A percentile compares a stretch with the other conserved stretches of the same genome.
Evolutionary conservation across 2,888 invertebrate species (phyloP).

Genomic region (Melipona beecheii): DNA sequence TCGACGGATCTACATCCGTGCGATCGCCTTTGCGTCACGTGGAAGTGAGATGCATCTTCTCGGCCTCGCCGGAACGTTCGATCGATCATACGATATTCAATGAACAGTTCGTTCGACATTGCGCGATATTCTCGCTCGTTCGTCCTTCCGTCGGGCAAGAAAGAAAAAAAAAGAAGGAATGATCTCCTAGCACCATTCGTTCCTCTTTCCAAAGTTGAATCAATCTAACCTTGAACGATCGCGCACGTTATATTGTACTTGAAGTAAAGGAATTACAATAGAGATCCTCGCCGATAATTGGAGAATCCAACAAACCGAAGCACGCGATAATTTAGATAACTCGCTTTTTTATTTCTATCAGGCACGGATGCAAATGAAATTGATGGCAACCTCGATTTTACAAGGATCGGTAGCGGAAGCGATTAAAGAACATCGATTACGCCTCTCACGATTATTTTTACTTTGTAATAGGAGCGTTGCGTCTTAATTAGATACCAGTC

Average conservation of each 20-base stretch:
- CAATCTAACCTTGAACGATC: not conserved
- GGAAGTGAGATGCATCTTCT: not conserved
- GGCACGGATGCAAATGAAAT: constrained; percentile 15
- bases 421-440: not conserved
- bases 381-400: not conserved
- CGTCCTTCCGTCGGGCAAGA: not conserved
- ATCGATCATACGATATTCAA: not conserved
- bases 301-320: not conserved
- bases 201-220: constrained; percentile 4
- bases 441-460: not conserved
- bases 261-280: not conserved
- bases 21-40: not conserved
- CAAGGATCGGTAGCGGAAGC: not conserved
- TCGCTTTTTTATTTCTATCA: not conserved
- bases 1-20: not conserved
- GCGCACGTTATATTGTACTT: too few relatives aligned
- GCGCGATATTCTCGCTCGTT: not conserved
- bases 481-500: not conserved
- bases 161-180: not conserved
- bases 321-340: constrained; percentile 1
- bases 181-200: not conserved
- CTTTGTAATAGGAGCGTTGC: not conserved
- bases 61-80: not conserved
- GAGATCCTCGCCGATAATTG: not conserved
- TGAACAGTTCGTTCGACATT: not conserved